These are phyloP conservation scores for Onychomys torridus DNA, from an alignment of 2,797 vertebrate genomes.

Conservation along the genomic window DNA sequence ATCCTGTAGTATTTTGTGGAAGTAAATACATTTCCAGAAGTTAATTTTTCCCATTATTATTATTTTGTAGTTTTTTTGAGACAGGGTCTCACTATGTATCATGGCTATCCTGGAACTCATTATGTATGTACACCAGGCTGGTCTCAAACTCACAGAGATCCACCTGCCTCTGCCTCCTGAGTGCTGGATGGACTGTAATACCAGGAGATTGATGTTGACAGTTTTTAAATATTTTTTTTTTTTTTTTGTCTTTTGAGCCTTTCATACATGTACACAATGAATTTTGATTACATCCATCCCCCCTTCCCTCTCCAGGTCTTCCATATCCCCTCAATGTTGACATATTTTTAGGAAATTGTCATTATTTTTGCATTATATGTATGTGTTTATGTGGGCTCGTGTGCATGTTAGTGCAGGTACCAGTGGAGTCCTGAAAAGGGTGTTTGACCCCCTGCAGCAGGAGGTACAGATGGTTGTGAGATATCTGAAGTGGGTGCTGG, in stretches of 20 bases:
- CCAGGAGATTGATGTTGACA: not conserved
- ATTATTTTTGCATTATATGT: not conserved
- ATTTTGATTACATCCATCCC: not conserved
- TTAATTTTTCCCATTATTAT: not conserved
- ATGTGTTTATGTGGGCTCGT: not conserved
- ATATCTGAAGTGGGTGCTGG: not conserved
- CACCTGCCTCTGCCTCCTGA: not conserved
- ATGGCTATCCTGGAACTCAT: not conserved
- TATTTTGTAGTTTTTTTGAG: not conserved
- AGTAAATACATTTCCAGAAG: conserved; percentile 8
- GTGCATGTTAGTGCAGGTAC: not conserved
- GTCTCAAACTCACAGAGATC: not conserved
- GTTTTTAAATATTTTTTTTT: not conserved
- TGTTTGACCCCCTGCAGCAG: not conserved
- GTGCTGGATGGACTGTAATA: not conserved
- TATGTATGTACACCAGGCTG: not conserved
- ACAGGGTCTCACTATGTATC: not conserved
- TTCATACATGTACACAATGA: not conserved
- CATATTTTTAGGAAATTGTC: not conserved
- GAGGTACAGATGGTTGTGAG: not conserved
- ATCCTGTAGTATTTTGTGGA: not conserved
- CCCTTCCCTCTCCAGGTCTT: not conserved
- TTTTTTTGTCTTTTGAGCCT: not conserved
- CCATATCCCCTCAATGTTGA: not conserved
- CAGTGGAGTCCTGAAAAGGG: not conserved